Conservation (phyloP, 2,888 invertebrate species). For the Mesopsocus fuscifrons region DNA sequence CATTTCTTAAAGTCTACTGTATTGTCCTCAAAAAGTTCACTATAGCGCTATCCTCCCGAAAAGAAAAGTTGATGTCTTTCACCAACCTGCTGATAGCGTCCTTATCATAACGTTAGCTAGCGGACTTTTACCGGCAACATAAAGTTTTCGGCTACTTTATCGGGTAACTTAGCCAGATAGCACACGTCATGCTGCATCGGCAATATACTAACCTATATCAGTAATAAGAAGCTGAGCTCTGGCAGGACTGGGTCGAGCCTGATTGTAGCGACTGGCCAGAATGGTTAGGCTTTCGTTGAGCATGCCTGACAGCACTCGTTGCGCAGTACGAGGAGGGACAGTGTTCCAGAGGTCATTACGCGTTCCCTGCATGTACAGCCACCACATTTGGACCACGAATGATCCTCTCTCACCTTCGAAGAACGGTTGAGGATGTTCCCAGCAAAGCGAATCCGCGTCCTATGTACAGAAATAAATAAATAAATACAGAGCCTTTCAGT, state of each 20-base stretch:
- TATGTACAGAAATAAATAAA: no score
- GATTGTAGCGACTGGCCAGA: conserved; percentile 57
- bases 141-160: no score
- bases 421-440: conserved; percentile 42
- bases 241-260: conserved; percentile 45
- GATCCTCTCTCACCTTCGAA: conserved; percentile 58
- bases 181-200: no score
- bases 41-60: no score
- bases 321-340: conserved; percentile 76
- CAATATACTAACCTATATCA: conserved; percentile 35
- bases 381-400: conserved; percentile 74
- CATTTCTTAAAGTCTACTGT: no score
- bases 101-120: no score
- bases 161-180: no score
- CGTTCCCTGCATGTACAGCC: conserved; percentile 70
- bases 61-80: no score
- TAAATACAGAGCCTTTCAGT: no score
- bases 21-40: no score
- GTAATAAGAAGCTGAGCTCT: conserved; percentile 40
- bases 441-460: conserved; percentile 59
- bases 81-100: no score
- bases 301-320: conserved; percentile 68
- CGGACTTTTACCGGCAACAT: no score
- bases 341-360: conserved; percentile 69
- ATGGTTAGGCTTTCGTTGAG: conserved; percentile 69